These are phyloP conservation scores for Ibycter americanus DNA, from an alignment of 2,797 vertebrate genomes.

Conservation along the genomic window DNA sequence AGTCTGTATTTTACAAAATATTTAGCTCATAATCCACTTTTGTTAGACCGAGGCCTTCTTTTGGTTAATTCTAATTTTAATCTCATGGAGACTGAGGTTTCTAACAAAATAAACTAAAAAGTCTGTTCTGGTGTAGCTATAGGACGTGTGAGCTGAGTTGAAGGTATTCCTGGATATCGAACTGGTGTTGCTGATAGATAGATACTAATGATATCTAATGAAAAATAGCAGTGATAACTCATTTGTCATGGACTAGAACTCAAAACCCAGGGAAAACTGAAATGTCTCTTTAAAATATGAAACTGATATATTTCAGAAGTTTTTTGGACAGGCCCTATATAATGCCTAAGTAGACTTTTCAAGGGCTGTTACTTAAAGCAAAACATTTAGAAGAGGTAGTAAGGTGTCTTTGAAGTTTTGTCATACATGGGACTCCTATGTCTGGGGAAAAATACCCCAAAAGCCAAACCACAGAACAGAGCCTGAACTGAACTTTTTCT, in stretches of 20 bases:
- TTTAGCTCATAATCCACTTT: neutral
- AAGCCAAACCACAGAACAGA: neutral
- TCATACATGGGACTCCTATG: fast-evolving
- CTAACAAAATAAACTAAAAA: neutral
- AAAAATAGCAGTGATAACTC: neutral
- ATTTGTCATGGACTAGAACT: neutral
- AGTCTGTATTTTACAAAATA: neutral
- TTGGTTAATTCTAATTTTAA: neutral
- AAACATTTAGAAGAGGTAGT: neutral
- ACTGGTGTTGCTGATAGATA: neutral
- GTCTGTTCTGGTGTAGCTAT: neutral
- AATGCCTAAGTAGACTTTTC: neutral
- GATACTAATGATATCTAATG: neutral
- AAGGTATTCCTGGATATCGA: neutral
- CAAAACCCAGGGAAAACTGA: neutral
- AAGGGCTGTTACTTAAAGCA: neutral
- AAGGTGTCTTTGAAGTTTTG: neutral
- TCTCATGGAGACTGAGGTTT: neutral
- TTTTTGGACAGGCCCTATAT: neutral
- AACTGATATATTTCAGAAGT: neutral
- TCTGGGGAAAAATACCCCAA: neutral
- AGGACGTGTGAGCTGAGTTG: neutral
- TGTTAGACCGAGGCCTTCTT: neutral
- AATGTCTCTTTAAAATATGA: neutral
- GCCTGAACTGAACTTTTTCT: neutral